A percentile compares a stretch with the other conserved stretches of the same genome.
These are phyloP conservation scores for Camponotus floridanus DNA, from an alignment of 1,140 invertebrate genomes.

Conservation along the genomic window DNA sequence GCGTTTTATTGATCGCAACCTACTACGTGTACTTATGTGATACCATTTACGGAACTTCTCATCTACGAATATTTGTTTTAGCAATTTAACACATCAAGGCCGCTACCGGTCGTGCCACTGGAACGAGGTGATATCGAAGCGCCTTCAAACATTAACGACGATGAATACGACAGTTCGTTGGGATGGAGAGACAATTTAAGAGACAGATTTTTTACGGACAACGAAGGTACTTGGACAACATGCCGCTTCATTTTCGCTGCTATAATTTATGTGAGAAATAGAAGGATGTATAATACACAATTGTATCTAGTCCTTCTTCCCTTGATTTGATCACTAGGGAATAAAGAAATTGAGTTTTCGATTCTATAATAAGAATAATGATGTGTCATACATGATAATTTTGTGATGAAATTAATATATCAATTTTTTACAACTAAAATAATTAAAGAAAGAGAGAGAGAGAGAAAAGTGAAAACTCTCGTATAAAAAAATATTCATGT, in stretches of 20 bases:
- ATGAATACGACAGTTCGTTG: slow-evolving; percentile 59
- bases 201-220: slow-evolving; percentile 43
- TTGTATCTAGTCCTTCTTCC: background rate
- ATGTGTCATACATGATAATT: background rate
- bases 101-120: slow-evolving; percentile 58
- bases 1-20: slow-evolving; percentile 43
- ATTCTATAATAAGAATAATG: background rate
- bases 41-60: slow-evolving; percentile 39
- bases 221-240: slow-evolving; percentile 63
- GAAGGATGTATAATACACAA: slow-evolving; percentile 34
- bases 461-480: background rate
- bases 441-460: background rate
- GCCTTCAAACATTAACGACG: slow-evolving; percentile 61
- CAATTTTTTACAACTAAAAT: background rate
- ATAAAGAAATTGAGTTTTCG: background rate
- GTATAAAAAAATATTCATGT: background rate
- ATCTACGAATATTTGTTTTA: slow-evolving; percentile 52
- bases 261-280: slow-evolving; percentile 40
- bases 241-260: slow-evolving; percentile 35
- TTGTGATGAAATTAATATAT: background rate
- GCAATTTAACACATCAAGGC: slow-evolving; percentile 66
- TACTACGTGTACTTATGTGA: slow-evolving; percentile 24
- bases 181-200: slow-evolving; percentile 39
- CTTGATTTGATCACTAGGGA: background rate
- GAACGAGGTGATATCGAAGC: slow-evolving; percentile 69